phyloP scores from a whole-genome alignment of 2,888 invertebrate genomes.

The Cataglyphis livida region DNA sequence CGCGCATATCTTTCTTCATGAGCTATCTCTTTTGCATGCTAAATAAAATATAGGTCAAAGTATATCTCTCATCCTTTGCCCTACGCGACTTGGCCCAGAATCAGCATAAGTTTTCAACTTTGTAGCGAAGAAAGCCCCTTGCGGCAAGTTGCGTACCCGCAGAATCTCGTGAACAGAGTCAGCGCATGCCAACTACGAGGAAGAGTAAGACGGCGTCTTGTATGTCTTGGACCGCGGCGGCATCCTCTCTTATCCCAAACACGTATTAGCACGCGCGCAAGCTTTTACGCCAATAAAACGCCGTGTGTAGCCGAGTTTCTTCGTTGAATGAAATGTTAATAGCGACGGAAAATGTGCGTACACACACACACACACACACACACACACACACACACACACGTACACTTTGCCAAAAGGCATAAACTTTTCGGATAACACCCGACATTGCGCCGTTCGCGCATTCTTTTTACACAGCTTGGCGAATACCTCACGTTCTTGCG shows the following conservation, averaged over 20 bases:
- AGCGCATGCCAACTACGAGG: slow-evolving; percentile 55
- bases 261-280: slow-evolving; percentile 47
- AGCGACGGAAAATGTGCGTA: slow-evolving; percentile 49
- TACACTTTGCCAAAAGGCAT: background rate
- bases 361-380: background rate
- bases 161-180: slow-evolving; percentile 73
- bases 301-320: slow-evolving; percentile 75
- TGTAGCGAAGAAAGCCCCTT: slow-evolving; percentile 67
- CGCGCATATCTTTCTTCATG: background rate
- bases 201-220: slow-evolving; percentile 11
- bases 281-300: slow-evolving; percentile 13
- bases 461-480: slow-evolving; percentile 33
- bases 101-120: slow-evolving; percentile 79
- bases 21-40: slow-evolving; percentile 46
- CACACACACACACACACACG: too few species aligned
- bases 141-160: slow-evolving; percentile 76
- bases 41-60: slow-evolving; percentile 81
- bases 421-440: slow-evolving; percentile 34
- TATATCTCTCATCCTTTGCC: slow-evolving; percentile 64
- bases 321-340: slow-evolving; percentile 80
- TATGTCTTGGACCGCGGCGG: slow-evolving; percentile 47
- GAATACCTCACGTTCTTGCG: slow-evolving; percentile 29
- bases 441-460: slow-evolving; percentile 7
- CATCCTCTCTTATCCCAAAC: slow-evolving; percentile 42
- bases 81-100: slow-evolving; percentile 59